Conservation (phyloP, 2,797 vertebrate species). For the Pelochelys cantorii region DNA sequence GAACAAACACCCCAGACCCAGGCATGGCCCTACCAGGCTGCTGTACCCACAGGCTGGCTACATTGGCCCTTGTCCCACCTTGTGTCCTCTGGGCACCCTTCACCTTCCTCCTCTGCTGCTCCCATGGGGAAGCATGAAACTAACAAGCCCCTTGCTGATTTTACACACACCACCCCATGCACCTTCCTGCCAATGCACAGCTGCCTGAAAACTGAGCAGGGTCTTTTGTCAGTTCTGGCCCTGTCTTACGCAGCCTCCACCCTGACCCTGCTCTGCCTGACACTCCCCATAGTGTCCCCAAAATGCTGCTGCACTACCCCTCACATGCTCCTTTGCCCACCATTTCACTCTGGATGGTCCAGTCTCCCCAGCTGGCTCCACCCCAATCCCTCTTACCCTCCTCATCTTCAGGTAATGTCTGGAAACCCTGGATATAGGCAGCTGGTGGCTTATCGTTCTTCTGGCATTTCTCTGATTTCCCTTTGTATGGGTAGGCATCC, state of each 20-base stretch:
- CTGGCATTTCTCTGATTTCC: neutral
- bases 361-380: neutral
- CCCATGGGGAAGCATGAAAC: neutral
- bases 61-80: no score
- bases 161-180: neutral
- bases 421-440: neutral
- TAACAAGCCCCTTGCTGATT: neutral
- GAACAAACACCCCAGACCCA: neutral
- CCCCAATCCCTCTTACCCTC: neutral
- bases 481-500: neutral
- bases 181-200: neutral
- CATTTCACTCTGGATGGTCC: neutral
- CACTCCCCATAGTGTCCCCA: neutral
- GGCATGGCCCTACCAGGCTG: neutral
- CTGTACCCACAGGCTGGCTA: neutral
- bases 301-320: neutral
- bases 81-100: neutral
- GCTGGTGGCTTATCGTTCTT: accelerated
- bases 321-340: neutral
- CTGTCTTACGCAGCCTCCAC: neutral
- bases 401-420: neutral
- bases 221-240: neutral
- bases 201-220: neutral
- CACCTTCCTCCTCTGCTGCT: neutral
- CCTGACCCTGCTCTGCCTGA: no score